These are phyloP conservation scores for Pseudotriccus pelzelni DNA, from an alignment of 2,797 vertebrate genomes.

Conservation along the genomic window DNA sequence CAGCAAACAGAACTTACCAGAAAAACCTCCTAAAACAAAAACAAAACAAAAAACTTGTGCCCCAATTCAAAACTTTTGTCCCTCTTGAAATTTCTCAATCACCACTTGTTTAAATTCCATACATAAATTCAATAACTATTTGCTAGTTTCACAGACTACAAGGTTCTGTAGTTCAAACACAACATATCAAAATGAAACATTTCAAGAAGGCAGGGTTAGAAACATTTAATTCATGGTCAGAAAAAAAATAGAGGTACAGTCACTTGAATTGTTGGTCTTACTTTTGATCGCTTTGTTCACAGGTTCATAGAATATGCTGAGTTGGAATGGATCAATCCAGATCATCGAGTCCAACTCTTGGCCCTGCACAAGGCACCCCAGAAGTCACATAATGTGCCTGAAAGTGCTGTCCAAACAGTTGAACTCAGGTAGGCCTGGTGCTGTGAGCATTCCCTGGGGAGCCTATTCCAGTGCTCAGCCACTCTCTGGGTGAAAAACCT, in stretches of 20 bases:
- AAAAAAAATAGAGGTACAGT: background rate
- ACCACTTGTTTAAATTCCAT: background rate
- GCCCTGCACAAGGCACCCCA: background rate
- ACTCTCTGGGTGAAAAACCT: background rate
- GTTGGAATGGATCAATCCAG: background rate
- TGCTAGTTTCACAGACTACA: background rate
- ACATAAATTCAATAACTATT: background rate
- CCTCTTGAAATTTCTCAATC: background rate
- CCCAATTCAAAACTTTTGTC: background rate
- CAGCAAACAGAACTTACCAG: background rate
- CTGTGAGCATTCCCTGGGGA: background rate
- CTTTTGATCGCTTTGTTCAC: background rate
- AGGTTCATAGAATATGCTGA: background rate
- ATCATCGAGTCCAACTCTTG: accelerated
- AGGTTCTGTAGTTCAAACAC: background rate
- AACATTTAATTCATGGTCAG: background rate
- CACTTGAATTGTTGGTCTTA: background rate
- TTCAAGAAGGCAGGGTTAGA: background rate
- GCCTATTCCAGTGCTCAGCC: background rate
- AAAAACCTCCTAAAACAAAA: background rate
- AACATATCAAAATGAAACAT: background rate
- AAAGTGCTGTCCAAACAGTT: background rate
- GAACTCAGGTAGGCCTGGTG: background rate
- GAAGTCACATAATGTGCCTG: background rate
- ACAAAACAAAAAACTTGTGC: background rate